Percentiles rank a stretch among this genome's conserved stretches.
Conservation (phyloP, 1,140 invertebrate species). For the Globodera rostochiensis region DNA sequence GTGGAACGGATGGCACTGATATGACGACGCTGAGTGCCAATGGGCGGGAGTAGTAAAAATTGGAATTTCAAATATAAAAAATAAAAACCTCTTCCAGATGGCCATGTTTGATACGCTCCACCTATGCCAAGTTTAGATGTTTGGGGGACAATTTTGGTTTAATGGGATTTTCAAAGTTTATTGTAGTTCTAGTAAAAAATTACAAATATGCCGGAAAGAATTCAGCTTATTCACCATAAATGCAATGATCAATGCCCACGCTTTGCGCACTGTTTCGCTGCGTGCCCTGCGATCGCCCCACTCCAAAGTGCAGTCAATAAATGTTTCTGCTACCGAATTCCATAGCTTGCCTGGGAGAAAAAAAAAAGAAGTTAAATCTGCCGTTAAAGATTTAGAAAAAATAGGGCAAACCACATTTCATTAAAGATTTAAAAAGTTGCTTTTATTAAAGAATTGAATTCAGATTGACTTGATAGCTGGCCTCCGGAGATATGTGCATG, state of each 20-base stretch:
- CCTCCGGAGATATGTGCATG: conserved; percentile 59
- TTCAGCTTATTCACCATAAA: conserved; percentile 44
- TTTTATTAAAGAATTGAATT: conserved; percentile 1
- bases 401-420: too few relatives aligned
- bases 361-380: background rate
- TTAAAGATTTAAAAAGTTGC: background rate
- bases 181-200: too few relatives aligned
- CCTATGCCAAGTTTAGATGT: background rate
- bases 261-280: conserved; percentile 47
- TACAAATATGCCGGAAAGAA: too few relatives aligned
- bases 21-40: conserved; percentile 49
- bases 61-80: too few relatives aligned
- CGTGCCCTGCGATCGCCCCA: conserved; percentile 58
- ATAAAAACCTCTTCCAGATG: conserved; percentile 60
- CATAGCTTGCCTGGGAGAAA: conserved; percentile 61
- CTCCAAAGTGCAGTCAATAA: conserved; percentile 65
- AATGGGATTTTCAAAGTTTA: too few relatives aligned
- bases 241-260: conserved; percentile 62
- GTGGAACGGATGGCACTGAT: conserved; percentile 50
- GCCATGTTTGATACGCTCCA: conserved; percentile 63
- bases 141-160: too few relatives aligned
- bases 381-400: too few relatives aligned
- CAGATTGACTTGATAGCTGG: conserved; percentile 56
- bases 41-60: background rate
- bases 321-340: conserved; percentile 64